Evolutionary conservation across 1,140 invertebrate species (phyloP).

Genomic region (Hyphantria cunea): DNA sequence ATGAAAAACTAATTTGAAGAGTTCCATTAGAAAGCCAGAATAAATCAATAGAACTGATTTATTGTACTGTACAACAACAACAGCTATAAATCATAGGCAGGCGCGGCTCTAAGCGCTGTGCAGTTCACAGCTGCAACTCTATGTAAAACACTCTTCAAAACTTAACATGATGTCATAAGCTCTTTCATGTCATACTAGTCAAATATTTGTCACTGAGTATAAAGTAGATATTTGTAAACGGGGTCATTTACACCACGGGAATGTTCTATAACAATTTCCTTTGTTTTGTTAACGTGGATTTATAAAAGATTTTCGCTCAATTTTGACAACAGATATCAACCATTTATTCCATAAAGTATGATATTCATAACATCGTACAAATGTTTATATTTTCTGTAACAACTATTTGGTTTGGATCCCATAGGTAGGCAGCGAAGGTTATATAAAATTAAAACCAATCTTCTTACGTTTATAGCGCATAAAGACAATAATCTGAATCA

Average conservation of each 20-base stretch:
- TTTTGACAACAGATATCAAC: neutral
- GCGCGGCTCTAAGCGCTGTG: slow-evolving; percentile 32
- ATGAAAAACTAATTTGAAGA: slow-evolving; percentile 21
- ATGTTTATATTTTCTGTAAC: neutral
- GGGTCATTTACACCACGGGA: too few relatives aligned
- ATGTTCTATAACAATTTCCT: too few relatives aligned
- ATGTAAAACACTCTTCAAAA: slow-evolving; percentile 30
- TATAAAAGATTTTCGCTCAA: neutral
- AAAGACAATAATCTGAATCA: too few relatives aligned
- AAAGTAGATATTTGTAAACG: too few relatives aligned
- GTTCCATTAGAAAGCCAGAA: slow-evolving; percentile 31
- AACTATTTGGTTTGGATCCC: neutral
- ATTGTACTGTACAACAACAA: slow-evolving; percentile 61
- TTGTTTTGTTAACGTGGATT: too few relatives aligned
- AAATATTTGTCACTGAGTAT: too few relatives aligned
- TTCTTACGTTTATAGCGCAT: neutral
- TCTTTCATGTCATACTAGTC: too few relatives aligned
- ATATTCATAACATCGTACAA: too few relatives aligned
- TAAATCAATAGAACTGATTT: slow-evolving; percentile 68
- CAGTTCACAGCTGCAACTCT: slow-evolving; percentile 24
- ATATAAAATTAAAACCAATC: slow-evolving; percentile 19
- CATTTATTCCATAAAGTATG: too few relatives aligned
- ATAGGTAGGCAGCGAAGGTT: slow-evolving; percentile 3
- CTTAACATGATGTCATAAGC: slow-evolving; percentile 28
- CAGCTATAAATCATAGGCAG: slow-evolving; percentile 65